Base-by-base conservation (phyloP, 2,797 vertebrate species). In the Cirrhinus mrigala region DNA sequence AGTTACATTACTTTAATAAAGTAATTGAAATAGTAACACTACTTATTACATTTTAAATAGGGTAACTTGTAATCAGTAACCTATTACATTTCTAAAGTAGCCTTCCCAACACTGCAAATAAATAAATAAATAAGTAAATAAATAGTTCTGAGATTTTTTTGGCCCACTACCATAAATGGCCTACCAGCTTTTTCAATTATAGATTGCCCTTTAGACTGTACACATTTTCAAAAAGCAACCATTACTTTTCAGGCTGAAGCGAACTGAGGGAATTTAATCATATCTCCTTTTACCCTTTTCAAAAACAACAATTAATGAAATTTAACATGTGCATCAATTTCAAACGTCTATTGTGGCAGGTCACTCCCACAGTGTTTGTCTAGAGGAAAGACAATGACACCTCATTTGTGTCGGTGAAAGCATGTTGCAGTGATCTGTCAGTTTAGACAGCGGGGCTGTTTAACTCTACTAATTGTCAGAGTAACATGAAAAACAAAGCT, bases 351-450 rank as follows among this genome's bases (percentile, higher is more conserved):
- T 76, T 60, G 58, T 76, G 58, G 71, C 46, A 52, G 56, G 77
- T 73, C 78, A 69, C 52, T 79, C 68, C 62, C 70, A 56, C 70
- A 85, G 60, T 83, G 73, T 83, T 48, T 84, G 81, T 76, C 70
- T 73, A 33, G 46, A 6, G 29, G 20, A 54, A 86, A 58, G 66
- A 74, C 54, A 87, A 50, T 44, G 66, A 50, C 66, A 71, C 83
- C 75, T 44, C 74, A 75, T 86, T 85, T 91, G 60, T 81, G 81
- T 89, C 22, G 11, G 88, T 89, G 87, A 89, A 89, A 77, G 71
- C 82, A 81, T 82, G 74, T 87, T 77, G 83, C 52, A 70, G 85
- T 58, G 89, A 89, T 91, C 89, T 92, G 85, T 87, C 82, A 90
- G 70, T 69, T 81, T 82, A 60, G 87, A 76, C 73, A 71, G 58